Conservation (phyloP, 2,113 vertebrate genomes). For the Pomatorhinus ruficollis region DNA sequence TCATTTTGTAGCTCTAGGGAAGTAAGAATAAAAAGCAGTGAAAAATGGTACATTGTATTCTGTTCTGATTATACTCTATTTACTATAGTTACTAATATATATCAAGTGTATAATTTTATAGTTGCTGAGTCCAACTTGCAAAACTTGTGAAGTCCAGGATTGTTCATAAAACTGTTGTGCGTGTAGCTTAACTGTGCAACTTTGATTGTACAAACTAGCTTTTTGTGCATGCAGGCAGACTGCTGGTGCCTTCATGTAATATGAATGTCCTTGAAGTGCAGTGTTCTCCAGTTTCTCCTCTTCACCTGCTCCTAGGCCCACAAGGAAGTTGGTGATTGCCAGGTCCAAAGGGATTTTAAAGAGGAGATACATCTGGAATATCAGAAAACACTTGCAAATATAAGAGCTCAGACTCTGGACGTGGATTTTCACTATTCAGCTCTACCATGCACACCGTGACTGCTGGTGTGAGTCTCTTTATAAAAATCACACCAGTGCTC, state of each 20-base stretch:
- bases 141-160: slow-evolving; percentile 19
- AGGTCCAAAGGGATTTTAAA: background rate
- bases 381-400: background rate
- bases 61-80: slow-evolving; percentile 71
- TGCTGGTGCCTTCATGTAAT: background rate
- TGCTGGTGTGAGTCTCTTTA: background rate
- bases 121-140: slow-evolving; percentile 1
- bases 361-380: background rate
- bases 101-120: slow-evolving; percentile 70
- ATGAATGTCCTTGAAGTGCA: background rate
- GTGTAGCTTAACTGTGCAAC: background rate
- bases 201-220: background rate
- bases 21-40: slow-evolving; percentile 64
- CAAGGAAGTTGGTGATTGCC: background rate
- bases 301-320: background rate
- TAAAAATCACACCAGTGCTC: background rate
- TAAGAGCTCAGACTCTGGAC: background rate
- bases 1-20: slow-evolving; percentile 73
- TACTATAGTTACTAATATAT: slow-evolving; percentile 68
- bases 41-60: slow-evolving; percentile 69
- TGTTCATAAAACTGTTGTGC: background rate
- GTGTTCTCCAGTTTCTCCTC: background rate
- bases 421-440: background rate
- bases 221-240: background rate
- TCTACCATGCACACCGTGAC: background rate